A percentile compares a stretch with the other conserved stretches of the same genome.
Conservation (phyloP, 2,797 vertebrate genomes). For the Catamblyrhynchus diadema region DNA sequence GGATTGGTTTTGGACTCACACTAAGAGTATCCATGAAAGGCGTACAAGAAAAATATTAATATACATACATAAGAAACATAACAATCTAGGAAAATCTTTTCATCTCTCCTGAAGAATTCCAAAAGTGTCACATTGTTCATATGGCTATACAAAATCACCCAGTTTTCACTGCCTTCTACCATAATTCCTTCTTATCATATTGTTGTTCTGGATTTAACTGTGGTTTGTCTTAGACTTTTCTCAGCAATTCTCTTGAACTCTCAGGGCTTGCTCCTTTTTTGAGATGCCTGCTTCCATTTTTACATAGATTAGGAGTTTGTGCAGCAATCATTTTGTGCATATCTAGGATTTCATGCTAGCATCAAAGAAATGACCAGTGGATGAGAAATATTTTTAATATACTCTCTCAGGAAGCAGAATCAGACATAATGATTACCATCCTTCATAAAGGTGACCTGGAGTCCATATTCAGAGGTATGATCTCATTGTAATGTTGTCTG, state of each 20-base stretch:
- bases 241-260: neutral
- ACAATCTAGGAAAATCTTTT: neutral
- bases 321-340: neutral
- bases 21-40: neutral
- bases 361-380: neutral
- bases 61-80: neutral
- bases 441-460: neutral
- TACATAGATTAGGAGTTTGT: neutral
- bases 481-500: conserved; percentile 24
- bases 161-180: neutral
- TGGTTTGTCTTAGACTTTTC: neutral
- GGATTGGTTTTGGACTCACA: neutral
- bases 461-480: conserved; percentile 24
- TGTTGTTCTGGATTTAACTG: neutral
- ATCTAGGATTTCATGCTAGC: neutral
- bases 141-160: neutral
- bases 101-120: neutral
- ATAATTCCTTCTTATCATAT: neutral
- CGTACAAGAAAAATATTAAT: neutral
- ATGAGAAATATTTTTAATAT: neutral
- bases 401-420: conserved; percentile 28
- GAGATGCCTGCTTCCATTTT: neutral
- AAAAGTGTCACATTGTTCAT: neutral
- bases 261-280: neutral
- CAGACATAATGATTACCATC: neutral